Evolutionary conservation across 2,888 invertebrate genomes (phyloP).

Genomic region (Tubulanus polymorphus): DNA sequence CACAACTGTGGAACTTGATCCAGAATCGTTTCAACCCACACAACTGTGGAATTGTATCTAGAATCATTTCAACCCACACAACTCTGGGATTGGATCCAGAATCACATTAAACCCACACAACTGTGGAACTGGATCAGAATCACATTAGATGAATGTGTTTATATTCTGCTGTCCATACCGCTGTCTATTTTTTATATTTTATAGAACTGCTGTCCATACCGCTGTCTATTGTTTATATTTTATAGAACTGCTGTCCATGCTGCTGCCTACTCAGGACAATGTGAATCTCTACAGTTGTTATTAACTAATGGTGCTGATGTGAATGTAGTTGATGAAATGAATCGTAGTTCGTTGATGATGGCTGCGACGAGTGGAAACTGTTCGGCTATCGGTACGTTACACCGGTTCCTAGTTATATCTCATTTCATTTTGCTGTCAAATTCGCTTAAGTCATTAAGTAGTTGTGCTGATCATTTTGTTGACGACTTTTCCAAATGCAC

Average conservation of each 20-base stretch:
- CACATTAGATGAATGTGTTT: neutral
- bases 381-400: slow-evolving; percentile 57
- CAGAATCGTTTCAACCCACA: too few species aligned
- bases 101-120: too few species aligned
- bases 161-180: slow-evolving; percentile 57
- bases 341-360: slow-evolving; percentile 60
- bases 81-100: too few species aligned
- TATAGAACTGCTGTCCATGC: slow-evolving; percentile 60
- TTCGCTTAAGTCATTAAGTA: neutral
- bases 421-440: neutral
- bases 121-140: too few species aligned
- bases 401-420: neutral
- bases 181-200: slow-evolving; percentile 4
- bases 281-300: slow-evolving; percentile 59
- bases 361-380: slow-evolving; percentile 62
- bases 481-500: neutral
- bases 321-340: slow-evolving; percentile 57
- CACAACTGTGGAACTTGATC: too few species aligned
- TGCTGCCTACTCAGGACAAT: slow-evolving; percentile 60
- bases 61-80: too few species aligned
- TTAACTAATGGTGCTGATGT: slow-evolving; percentile 58
- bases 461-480: neutral
- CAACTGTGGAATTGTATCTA: too few species aligned
- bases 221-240: neutral
- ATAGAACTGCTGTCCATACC: slow-evolving; percentile 59